Base-by-base conservation (phyloP, 2,888 invertebrate genomes). In the Andricus curvator region DNA sequence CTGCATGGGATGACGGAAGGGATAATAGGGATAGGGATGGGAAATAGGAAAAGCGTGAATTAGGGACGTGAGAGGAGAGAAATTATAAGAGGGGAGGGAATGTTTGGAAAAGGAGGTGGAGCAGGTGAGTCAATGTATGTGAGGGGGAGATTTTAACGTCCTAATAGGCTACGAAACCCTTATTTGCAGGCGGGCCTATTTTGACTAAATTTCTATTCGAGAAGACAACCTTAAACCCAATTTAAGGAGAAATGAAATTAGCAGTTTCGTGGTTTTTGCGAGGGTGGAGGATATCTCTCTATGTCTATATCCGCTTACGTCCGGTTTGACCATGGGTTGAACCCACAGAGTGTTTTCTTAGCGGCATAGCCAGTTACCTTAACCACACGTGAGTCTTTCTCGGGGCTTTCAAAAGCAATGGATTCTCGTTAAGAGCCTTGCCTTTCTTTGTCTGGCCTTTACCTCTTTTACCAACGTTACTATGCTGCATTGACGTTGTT, bases 161-260 rank as follows among this genome's bases (percentile, higher is more conserved):
- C 9, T 37, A 9, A 37, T 37, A 37, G 9, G 8, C 37, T 8
- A 37, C 37, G 8, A 37, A 6, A 37, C 37, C 0, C 8, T 37
- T 37, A 37, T 37, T 37, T 8, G 8, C 37, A 37, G 37, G 0
- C 8, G 37, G 0, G 0, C 37, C 37, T 5, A 37, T 6, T 37
- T 37, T 37, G 37, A 37, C 37, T 37, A 37, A 37, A 8, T 60
- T 37, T 64, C 11, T 13, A 20, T 41, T 44, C 13, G n/a, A 17
- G 15, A 17, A n/a, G 64, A 33, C 2, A n/a, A 17, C 81, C 86
- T 86, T 85, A 86, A 86, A 85, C 85, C 85, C 84, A 84, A 87
- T 86, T 86, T 85, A 84, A 85, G 84, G 82, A 84, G 85, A 85
- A 88, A 88, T 85, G 86, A 85, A 90, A 89, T 89, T 89, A 88